Evolutionary conservation across 2,113 vertebrate species (phyloP), one percentile per base, ranked within the genome.

Genomic region (Perognathus longimembris): DNA sequence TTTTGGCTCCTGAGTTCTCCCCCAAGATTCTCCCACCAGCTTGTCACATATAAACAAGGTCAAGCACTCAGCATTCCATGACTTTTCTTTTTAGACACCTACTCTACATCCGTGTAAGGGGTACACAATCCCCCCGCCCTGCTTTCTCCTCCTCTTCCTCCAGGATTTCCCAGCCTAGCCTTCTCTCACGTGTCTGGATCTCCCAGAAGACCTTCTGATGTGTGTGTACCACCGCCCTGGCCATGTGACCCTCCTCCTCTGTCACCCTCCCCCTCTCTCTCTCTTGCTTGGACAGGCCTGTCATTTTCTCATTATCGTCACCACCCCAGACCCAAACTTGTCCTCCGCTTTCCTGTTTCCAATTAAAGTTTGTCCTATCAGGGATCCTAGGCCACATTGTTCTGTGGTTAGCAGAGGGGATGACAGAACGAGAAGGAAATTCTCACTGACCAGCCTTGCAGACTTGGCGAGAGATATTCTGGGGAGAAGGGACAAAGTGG

Each of bases 301-400:
- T 97, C 97, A 97, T 71, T 89, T 97, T 84, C 21, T 2, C 86
- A 81, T 88, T 98, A 96, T 97, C 90, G 9, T 83, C 83, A 64
- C 86, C 73, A 85, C 95, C 92, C 93, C 93, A 96, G 95, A 75
- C 45, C n/a, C 93, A 50, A 86, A 87, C 45, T 84, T 81, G 92
- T 90, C 82, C 94, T 86, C 79, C 5, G 36, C 32, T 97, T 98
- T 97, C 97, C 98, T 97, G 96, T 97, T 97, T 97, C 87, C 96
- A 97, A 32, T 95, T 97, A 97, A 96, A 91, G 69, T 67, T 73
- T 63, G 42, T 96, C 90, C 95, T 92, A 93, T 95, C 96, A 95
- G 95, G 96, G 95, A 96, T 96, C 95, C 96, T 84, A 28, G 76
- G 94, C 88, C 78, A 30, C 89, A 80, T 71, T 80, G 74, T 57